Conservation (phyloP, 2,888 invertebrate genomes). For the Brenthis hecate region DNA sequence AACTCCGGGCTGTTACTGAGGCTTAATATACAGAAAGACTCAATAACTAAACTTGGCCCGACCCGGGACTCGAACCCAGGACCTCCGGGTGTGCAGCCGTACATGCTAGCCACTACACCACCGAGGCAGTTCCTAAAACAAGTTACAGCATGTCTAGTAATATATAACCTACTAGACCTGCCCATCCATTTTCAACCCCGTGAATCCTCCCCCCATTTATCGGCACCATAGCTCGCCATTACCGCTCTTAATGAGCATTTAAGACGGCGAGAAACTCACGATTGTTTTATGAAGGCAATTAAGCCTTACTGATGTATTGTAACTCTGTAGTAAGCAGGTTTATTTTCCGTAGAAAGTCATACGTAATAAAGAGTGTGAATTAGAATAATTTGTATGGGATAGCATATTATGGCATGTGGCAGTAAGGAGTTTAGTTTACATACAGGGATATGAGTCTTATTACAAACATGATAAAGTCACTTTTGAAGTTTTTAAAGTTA, state of each 20-base stretch:
- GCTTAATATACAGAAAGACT: too few relatives aligned
- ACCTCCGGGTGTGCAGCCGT: too few relatives aligned
- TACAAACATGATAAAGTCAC: too few relatives aligned
- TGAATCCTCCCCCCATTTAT: slow-evolving; percentile 56
- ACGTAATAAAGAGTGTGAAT: background rate
- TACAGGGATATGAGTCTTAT: background rate
- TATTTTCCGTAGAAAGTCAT: slow-evolving; percentile 3
- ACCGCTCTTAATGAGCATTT: slow-evolving; percentile 74
- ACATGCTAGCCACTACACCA: too few relatives aligned
- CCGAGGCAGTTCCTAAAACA: too few relatives aligned
- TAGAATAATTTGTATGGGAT: background rate
- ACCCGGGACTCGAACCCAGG: too few relatives aligned
- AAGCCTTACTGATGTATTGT: slow-evolving; percentile 21
- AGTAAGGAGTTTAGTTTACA: too few relatives aligned
- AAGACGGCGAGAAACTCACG: slow-evolving; percentile 54
- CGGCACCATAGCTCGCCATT: slow-evolving; percentile 61
- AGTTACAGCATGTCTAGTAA: slow-evolving; percentile 1
- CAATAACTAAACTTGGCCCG: too few relatives aligned
- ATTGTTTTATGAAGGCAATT: slow-evolving; percentile 32
- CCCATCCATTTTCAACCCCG: slow-evolving; percentile 24
- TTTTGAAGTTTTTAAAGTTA: too few relatives aligned
- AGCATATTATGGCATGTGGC: too few relatives aligned
- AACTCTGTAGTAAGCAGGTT: background rate
- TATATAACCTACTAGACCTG: slow-evolving; percentile 20
- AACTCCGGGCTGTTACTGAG: too few relatives aligned